A percentile compares a stretch with the other conserved stretches of the same genome.
phyloP scores from a whole-genome alignment of 2,797 vertebrate species.

The Clarias laeviceps region DNA sequence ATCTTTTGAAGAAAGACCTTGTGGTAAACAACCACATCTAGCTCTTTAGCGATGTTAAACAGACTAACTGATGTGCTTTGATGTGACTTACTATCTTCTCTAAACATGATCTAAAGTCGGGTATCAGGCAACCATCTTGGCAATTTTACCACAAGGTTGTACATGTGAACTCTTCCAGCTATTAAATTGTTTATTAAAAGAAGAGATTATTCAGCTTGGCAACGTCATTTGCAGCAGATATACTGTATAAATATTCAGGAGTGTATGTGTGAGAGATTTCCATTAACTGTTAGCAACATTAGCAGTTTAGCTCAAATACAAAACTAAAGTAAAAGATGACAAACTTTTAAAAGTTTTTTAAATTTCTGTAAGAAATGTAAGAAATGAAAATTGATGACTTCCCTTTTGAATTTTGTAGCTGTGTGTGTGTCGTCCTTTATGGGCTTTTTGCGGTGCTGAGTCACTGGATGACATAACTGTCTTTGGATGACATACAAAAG shows the following conservation, averaged over 20 bases:
- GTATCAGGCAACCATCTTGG: neutral
- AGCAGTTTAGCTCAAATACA: neutral
- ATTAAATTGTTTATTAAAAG: neutral
- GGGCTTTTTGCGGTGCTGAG: constrained; percentile 1
- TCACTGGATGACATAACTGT: constrained; percentile 18
- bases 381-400: neutral
- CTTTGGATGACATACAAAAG: constrained; percentile 34
- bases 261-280: neutral
- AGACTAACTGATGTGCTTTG: neutral
- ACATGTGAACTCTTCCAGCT: neutral
- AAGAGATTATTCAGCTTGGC: neutral
- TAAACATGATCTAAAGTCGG: neutral
- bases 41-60: neutral
- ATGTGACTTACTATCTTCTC: neutral
- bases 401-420: neutral
- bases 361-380: neutral
- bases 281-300: neutral
- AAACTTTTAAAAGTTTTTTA: neutral
- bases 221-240: neutral
- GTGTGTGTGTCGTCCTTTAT: neutral
- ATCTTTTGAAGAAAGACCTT: neutral
- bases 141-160: neutral
- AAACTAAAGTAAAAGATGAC: neutral
- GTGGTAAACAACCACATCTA: neutral
- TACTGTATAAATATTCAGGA: neutral